phyloP scores from a whole-genome alignment of 1,140 invertebrate genomes.

The Delia radicum region DNA sequence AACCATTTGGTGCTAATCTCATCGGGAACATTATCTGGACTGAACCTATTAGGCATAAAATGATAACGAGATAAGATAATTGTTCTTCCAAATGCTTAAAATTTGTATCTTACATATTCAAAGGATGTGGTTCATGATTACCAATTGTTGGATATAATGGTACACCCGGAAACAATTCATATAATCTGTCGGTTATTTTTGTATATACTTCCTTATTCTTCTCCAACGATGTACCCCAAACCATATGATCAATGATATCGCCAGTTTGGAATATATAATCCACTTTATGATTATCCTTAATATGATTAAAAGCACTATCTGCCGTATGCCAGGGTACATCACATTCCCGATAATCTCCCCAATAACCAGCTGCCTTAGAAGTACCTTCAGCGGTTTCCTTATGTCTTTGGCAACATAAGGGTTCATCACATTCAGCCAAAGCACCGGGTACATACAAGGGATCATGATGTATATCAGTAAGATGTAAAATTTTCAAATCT shows the following conservation, averaged over 20 bases:
- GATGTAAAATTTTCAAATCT: constrained; percentile 65
- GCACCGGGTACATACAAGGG: constrained; percentile 67
- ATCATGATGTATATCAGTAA: constrained; percentile 85
- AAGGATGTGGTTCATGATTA: constrained; percentile 87
- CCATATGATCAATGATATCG: constrained; percentile 79
- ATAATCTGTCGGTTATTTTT: constrained; percentile 62
- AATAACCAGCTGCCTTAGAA: constrained; percentile 67
- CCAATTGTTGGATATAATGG: constrained; percentile 75
- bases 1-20: constrained; percentile 67
- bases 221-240: constrained; percentile 74
- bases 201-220: constrained; percentile 66
- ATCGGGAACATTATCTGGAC: constrained; percentile 39
- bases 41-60: constrained; percentile 35
- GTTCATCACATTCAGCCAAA: constrained; percentile 71
- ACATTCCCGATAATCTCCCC: constrained; percentile 76
- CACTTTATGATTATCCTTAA: constrained; percentile 60
- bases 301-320: constrained; percentile 62
- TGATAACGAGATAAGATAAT: not conserved
- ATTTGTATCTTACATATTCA: constrained; percentile 73
- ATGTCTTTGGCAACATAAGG: constrained; percentile 73
- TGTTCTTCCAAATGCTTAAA: not conserved
- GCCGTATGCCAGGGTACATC: constrained; percentile 71
- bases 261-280: constrained; percentile 83
- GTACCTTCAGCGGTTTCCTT: constrained; percentile 49
- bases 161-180: constrained; percentile 64